Conservation (phyloP, 2,797 vertebrate genomes). For the Sebastes alutus region DNA sequence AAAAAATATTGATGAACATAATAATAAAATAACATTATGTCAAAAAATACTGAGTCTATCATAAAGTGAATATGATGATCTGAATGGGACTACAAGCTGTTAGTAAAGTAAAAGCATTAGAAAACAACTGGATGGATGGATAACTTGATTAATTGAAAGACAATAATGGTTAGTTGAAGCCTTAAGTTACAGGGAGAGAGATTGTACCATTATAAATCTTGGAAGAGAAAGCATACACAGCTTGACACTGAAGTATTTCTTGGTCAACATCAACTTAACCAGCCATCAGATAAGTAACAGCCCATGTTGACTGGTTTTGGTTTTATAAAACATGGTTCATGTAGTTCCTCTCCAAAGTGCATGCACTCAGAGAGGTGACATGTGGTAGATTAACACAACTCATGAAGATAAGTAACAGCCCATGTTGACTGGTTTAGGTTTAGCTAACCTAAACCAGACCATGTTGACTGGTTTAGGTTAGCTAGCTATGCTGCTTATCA, state of each 20-base stretch:
- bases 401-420: background rate
- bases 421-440: too few species aligned
- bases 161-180: background rate
- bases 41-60: too few species aligned
- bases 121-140: too few species aligned
- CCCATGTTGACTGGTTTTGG: too few species aligned
- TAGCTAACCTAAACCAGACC: too few species aligned
- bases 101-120: too few species aligned
- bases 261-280: background rate
- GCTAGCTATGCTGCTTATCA: conserved; percentile 40
- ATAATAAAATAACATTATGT: too few species aligned
- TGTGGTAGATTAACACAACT: conserved; percentile 41
- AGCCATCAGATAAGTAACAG: too few species aligned
- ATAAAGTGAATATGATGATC: rapidly evolving
- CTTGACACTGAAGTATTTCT: background rate
- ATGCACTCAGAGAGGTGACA: background rate
- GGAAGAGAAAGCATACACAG: background rate
- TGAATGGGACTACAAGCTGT: too few species aligned
- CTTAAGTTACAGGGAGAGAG: too few species aligned
- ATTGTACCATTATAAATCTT: background rate
- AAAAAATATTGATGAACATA: too few species aligned
- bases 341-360: background rate
- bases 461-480: conserved; percentile 3
- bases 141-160: background rate
- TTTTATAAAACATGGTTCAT: background rate